Base-by-base conservation (phyloP, 1,140 invertebrate species). In the Drosophila busckii region DNA sequence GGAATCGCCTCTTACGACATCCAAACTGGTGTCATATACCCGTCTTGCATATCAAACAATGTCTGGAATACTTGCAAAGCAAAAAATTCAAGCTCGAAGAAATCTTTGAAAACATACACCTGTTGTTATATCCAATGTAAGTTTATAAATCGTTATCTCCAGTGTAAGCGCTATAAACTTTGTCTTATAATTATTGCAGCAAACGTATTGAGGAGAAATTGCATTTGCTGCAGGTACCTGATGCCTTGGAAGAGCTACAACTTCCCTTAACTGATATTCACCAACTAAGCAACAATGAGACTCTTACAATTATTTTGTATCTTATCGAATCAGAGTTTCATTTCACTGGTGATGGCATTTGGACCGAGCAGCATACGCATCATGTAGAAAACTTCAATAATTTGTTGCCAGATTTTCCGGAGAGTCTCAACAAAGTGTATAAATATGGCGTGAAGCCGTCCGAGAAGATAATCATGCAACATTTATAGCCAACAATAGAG, bases 1-100 rank as follows among this genome's bases (percentile, higher is more conserved):
- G 88, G 5, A 67, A 82, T 25, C 38, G 88, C 17, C 53, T 91
- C 8, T 88, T 70, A 10, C 73, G 86, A 5, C 90, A 91, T 75
- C 90, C 89, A 4, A 90, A 90, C 61, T 91, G 90, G 89, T 88
- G 89, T 10, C 88, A 91, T 41, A 87, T 89, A n/a, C 88, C 90
- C 0, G 53, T 90, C 0, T 45, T 87, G n/a, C 87, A 89, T 6
- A 85, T 90, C 0, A 88, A 89, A 37, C 86, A 89, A 41, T 90
- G 89, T 29, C 84, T 90, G 17, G 85, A 88, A 22, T 89, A 84
- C 65, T 67, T 91, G 17, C 71, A 44, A 3, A 68, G 87, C 25
- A 87, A 75, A 12, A 70, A 75, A 10, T 91, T 91, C 53, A 52
- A 84, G n/a, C 70, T 75, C 12, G 46, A 87, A 5, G 88, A 89